These are phyloP conservation scores for Takifugu flavidus DNA, from an alignment of 2,113 vertebrate species.

Conservation along the genomic window DNA sequence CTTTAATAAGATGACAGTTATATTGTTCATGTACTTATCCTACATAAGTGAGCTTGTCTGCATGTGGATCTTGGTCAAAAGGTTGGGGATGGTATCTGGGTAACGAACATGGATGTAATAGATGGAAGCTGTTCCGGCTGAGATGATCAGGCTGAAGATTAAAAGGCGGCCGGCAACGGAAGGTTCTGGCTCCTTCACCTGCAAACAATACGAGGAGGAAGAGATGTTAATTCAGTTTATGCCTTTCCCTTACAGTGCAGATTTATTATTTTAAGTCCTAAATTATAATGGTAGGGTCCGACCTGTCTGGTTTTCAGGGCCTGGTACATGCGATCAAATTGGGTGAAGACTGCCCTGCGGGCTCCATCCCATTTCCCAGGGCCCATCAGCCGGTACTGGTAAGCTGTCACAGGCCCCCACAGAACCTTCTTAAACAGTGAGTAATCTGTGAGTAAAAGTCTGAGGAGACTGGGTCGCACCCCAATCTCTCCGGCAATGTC, in stretches of 20 bases:
- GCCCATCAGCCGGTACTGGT: slow-evolving; percentile 77
- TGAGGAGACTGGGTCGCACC: slow-evolving; percentile 66
- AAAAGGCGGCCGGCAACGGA: slow-evolving; percentile 26
- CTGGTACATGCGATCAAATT: slow-evolving; percentile 72
- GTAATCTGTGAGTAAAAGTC: slow-evolving; percentile 78
- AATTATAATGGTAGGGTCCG: background rate
- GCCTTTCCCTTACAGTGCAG: background rate
- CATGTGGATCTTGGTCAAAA: slow-evolving; percentile 45
- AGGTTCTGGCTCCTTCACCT: slow-evolving; percentile 9
- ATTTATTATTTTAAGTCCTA: background rate
- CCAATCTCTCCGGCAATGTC: slow-evolving; percentile 70
- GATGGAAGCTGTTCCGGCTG: slow-evolving; percentile 34
- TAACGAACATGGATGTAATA: slow-evolving; percentile 49
- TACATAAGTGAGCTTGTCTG: slow-evolving; percentile 24
- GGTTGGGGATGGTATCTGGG: slow-evolving; percentile 31
- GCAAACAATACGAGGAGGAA: no score
- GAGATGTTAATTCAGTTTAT: no score
- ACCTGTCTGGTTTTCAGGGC: slow-evolving; percentile 67
- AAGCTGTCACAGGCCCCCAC: slow-evolving; percentile 77
- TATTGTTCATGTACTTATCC: no score
- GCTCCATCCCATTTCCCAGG: slow-evolving; percentile 79
- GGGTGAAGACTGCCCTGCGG: slow-evolving; percentile 76
- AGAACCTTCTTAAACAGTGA: slow-evolving; percentile 70
- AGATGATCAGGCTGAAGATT: slow-evolving; percentile 39
- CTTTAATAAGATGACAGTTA: no score